Base-by-base conservation (phyloP, 2,113 vertebrate genomes). In the Archocentrus centrarchus region DNA sequence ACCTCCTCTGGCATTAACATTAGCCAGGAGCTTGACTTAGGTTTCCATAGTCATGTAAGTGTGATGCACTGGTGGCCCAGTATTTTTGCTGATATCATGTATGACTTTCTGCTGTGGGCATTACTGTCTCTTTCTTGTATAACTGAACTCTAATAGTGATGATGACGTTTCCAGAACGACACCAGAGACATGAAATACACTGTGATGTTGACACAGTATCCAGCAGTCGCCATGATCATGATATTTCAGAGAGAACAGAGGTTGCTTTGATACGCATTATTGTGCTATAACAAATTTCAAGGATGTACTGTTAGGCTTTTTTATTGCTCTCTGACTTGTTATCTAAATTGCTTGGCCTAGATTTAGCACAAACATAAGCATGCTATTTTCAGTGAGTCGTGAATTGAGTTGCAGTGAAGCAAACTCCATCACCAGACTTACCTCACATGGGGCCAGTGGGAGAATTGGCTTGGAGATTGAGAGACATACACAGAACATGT, bases 401-500 rank as follows among this genome's bases (percentile, higher is more conserved):
- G 22, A 59, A 24, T 14, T 5, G 22, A 59, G 22, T 14, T 27
- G 22, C 22, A 14, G 58, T 59, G 58, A 22, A 59, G 57, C 22
- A 22, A 22, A 22, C 20, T 57, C 20, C 20, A 22, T 20, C 20
- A 22, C n/a, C 17, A 53, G 50, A 53, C 5, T 68, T 68, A 27
- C 39, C 27, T 81, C 58, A 14, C 39, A 39, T 20, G 18, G 27
- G 24, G 17, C 79, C 64, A 64, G n/a, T 17, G 30, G n/a, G 15
- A 80, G 22, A 75, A 53, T 14, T 53, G 59, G 58, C 6, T 84
- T 1, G 4, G 15, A 76, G 63, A 88, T 37, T 66, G 59, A 86
- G 50, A 82, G 59, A 80, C 75, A 76, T 59, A 82, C 59, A 57
- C 11, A 39, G 35, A 66, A 58, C 44, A 59, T 60, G 39, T 47